Evolutionary conservation across 2,888 invertebrate genomes (phyloP).

Genomic region (Sinotaia quadrata): DNA sequence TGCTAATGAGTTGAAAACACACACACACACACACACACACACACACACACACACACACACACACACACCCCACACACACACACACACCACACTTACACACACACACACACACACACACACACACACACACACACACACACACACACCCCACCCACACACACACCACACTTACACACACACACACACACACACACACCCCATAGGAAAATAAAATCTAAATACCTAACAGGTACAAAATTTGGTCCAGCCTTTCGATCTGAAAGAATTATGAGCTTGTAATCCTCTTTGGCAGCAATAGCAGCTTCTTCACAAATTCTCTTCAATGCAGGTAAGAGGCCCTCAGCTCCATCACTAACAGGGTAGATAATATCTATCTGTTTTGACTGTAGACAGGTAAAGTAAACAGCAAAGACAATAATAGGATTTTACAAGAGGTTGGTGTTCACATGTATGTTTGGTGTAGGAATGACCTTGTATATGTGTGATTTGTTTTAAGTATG

Average conservation of each 20-base stretch:
- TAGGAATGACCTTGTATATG: too few species aligned
- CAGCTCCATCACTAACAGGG: slow-evolving; percentile 80
- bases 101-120: background rate
- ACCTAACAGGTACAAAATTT: slow-evolving; percentile 74
- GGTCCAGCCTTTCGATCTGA: slow-evolving; percentile 80
- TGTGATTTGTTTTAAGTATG: too few species aligned
- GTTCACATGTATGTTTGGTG: too few species aligned
- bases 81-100: background rate
- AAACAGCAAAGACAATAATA: too few species aligned
- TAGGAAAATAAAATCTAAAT: slow-evolving; percentile 40
- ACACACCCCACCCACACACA: too few species aligned
- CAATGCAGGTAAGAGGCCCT: slow-evolving; percentile 85
- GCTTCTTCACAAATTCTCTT: slow-evolving; percentile 86
- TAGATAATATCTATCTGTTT: slow-evolving; percentile 92
- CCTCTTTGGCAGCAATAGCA: slow-evolving; percentile 82
- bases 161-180: too few species aligned
- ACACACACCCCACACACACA: background rate
- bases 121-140: background rate
- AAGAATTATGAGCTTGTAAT: slow-evolving; percentile 88
- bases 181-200: too few species aligned
- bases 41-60: background rate
- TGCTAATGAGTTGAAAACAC: background rate
- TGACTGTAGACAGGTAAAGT: too few species aligned
- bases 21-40: background rate
- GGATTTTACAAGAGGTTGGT: too few species aligned